Percentiles rank a stretch among this genome's conserved stretches.
These are phyloP conservation scores for Dascyllus trimaculatus DNA, from an alignment of 2,113 vertebrate genomes.

Conservation along the genomic window DNA sequence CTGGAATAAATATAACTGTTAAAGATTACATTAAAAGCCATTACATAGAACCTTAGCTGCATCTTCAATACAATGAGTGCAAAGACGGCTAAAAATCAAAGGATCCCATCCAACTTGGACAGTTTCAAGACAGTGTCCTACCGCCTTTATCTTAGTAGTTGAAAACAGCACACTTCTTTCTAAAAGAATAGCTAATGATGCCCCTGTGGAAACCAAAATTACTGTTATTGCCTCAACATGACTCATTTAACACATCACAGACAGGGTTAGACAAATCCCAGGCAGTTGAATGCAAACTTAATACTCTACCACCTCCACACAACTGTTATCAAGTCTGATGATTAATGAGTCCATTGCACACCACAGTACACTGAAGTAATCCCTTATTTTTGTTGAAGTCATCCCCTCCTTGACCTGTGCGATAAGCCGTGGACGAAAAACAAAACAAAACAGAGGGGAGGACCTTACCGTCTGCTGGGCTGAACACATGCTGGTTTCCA, in stretches of 20 bases:
- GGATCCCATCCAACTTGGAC: neutral
- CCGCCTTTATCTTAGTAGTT: neutral
- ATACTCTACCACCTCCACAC: conserved; percentile 1
- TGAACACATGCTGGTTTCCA: conserved; percentile 24
- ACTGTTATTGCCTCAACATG: conserved; percentile 53
- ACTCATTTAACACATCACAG: conserved; percentile 53
- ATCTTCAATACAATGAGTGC: accelerated
- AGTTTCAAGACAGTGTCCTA: neutral
- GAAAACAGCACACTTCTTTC: conserved; percentile 37
- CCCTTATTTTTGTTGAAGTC: conserved; percentile 26
- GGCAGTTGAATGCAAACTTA: neutral
- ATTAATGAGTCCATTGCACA: conserved; percentile 49
- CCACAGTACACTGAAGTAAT: conserved; percentile 40
- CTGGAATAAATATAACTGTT: neutral
- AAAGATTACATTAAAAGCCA: neutral
- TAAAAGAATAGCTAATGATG: conserved; percentile 43
- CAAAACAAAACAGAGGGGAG: conserved; percentile 25
- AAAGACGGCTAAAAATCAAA: neutral
- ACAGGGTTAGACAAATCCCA: conserved; percentile 40
- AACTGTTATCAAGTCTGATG: conserved; percentile 41
- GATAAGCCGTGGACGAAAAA: conserved; percentile 46
- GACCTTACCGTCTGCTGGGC: conserved; percentile 14
- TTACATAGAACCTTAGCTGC: neutral
- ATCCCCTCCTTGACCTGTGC: conserved; percentile 34
- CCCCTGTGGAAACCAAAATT: conserved; percentile 36